Evolutionary conservation across 2,797 vertebrate genomes (phyloP).

Genomic region (Eospalax fontanierii): DNA sequence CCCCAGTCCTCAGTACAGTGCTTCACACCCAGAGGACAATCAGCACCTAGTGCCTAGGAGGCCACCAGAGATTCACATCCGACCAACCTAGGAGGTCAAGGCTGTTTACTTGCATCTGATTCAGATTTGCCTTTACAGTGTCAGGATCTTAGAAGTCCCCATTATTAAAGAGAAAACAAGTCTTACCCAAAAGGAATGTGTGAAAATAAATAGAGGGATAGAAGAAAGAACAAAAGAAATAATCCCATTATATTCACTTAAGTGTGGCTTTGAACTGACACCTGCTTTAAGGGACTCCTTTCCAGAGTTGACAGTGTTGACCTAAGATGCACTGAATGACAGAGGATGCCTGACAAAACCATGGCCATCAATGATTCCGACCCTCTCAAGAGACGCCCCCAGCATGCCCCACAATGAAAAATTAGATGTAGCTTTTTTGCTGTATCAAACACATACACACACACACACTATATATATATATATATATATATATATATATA

Average conservation of each 20-base stretch:
- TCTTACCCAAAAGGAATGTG: background rate
- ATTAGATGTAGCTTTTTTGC: background rate
- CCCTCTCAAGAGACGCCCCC: background rate
- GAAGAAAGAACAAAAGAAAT: background rate
- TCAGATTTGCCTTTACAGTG: background rate
- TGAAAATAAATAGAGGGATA: background rate
- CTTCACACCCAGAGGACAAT: background rate
- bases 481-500: background rate
- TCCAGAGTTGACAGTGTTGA: background rate
- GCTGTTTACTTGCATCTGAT: background rate
- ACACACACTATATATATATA: background rate
- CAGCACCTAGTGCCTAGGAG: background rate
- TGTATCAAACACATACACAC: background rate
- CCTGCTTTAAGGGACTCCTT: background rate
- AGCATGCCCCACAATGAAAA: background rate
- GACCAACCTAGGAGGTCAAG: background rate
- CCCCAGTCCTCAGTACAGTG: background rate
- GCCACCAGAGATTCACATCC: background rate
- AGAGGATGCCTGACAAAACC: background rate
- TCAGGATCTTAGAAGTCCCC: background rate
- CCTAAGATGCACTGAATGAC: no score
- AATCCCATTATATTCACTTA: background rate
- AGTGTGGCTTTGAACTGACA: no score
- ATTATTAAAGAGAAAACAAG: background rate
- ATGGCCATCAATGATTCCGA: background rate